These are phyloP conservation scores for Coptotermes formosanus DNA, from an alignment of 1,140 invertebrate genomes.

Conservation along the genomic window DNA sequence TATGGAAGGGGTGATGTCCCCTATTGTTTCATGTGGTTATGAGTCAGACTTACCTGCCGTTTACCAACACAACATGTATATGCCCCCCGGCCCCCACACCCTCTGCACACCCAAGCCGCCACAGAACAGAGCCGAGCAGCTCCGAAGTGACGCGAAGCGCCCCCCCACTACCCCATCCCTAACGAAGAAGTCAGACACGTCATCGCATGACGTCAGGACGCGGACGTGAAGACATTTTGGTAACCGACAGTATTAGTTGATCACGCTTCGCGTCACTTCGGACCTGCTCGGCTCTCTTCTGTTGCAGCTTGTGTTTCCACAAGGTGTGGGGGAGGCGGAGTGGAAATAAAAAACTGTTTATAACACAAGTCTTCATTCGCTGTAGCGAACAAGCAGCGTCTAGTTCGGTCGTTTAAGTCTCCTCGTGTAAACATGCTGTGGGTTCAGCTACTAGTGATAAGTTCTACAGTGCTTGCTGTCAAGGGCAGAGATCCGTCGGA, in stretches of 20 bases:
- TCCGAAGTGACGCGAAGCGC: too few relatives aligned
- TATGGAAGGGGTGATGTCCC: not conserved
- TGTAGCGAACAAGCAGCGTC: not conserved
- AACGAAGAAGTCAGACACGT: not conserved
- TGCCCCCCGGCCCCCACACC: not conserved
- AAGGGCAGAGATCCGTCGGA: not conserved
- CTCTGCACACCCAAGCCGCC: too few relatives aligned
- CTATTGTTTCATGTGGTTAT: not conserved
- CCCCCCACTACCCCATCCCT: too few relatives aligned
- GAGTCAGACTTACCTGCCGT: not conserved
- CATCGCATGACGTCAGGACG: constrained; percentile 8
- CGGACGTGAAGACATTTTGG: not conserved
- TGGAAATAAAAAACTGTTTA: not conserved
- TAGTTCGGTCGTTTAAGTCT: not conserved
- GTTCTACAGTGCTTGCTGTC: not conserved
- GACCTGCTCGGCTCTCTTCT: not conserved
- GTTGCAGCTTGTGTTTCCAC: not conserved
- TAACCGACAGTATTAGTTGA: not conserved
- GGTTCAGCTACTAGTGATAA: not conserved
- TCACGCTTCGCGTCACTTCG: not conserved
- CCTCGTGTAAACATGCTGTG: not conserved
- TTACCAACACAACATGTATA: not conserved
- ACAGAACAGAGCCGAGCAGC: too few relatives aligned
- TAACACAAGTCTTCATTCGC: not conserved
- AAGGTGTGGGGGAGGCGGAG: not conserved